These are phyloP conservation scores for Tetramorium simillimum DNA, from an alignment of 1,140 invertebrate species.

Conservation along the genomic window DNA sequence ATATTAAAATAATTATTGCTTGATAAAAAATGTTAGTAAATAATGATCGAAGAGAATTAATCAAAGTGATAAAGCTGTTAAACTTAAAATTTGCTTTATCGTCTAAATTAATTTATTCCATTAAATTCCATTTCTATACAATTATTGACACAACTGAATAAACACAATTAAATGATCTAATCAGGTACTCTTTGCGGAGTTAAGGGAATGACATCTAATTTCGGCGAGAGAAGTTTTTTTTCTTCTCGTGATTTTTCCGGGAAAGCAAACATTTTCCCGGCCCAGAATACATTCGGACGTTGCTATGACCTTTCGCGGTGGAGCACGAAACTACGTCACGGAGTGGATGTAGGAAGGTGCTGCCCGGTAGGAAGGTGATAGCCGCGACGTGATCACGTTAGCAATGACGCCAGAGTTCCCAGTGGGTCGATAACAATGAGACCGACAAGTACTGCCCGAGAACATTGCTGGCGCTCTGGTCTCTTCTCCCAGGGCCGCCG, in stretches of 20 bases:
- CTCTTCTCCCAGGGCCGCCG: not conserved
- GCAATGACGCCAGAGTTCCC: slow-evolving; percentile 67
- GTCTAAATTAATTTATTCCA: not conserved
- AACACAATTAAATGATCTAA: not conserved
- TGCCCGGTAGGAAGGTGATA: slow-evolving; percentile 67
- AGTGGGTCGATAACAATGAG: slow-evolving; percentile 74
- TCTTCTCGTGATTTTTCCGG: not conserved
- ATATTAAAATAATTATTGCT: not conserved
- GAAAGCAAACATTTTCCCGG: not conserved
- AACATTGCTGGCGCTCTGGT: slow-evolving; percentile 59
- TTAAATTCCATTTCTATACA: not conserved
- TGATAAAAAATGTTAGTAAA: not conserved
- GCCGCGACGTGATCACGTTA: slow-evolving; percentile 73
- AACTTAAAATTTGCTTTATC: not conserved
- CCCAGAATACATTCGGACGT: slow-evolving; percentile 34
- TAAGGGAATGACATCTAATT: not conserved
- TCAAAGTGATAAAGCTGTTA: not conserved
- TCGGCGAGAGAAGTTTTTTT: not conserved
- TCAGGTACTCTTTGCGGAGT: not conserved
- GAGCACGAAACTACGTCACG: slow-evolving; percentile 61
- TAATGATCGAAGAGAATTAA: not conserved
- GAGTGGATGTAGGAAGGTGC: slow-evolving; percentile 57
- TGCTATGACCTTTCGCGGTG: slow-evolving; percentile 66
- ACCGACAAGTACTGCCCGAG: slow-evolving; percentile 63
- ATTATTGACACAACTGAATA: not conserved